phyloP scores from a whole-genome alignment of 2,888 invertebrate species.

The Drosophila recens region DNA sequence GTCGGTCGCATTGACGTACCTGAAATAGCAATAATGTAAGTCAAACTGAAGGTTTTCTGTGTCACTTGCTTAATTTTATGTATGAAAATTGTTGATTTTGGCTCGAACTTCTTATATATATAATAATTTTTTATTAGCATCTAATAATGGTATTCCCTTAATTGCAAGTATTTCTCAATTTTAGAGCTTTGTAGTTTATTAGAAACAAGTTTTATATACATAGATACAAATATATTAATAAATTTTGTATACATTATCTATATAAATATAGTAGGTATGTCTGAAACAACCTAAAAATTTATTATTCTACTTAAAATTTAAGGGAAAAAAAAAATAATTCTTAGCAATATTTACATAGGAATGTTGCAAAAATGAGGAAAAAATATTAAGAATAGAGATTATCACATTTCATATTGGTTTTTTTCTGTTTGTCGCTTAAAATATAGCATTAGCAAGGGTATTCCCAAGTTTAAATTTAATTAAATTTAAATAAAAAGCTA shows the following conservation, averaged over 20 bases:
- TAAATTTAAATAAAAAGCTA: not conserved
- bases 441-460: not conserved
- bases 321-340: not conserved
- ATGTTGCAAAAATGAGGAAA: not conserved
- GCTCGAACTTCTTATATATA: too few relatives aligned
- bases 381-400: not conserved
- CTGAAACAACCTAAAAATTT: not conserved
- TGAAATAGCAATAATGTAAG: not conserved
- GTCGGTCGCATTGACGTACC: too few relatives aligned
- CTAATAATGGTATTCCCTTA: not conserved
- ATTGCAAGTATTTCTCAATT: too few relatives aligned
- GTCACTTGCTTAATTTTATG: too few relatives aligned
- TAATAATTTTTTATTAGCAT: not conserved
- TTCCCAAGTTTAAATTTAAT: not conserved
- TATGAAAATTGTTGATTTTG: not conserved
- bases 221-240: not conserved
- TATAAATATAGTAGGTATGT: not conserved
- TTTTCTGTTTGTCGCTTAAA: not conserved
- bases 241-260: not conserved
- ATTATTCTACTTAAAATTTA: slow-evolving; percentile 14
- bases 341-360: not conserved
- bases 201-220: not conserved
- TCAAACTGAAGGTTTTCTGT: too few relatives aligned
- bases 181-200: not conserved
- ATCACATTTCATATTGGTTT: not conserved